A percentile compares a stretch with the other conserved stretches of the same genome.
Evolutionary conservation across 2,113 vertebrate species (phyloP).

Genomic region (Rhizomys pruinosus): DNA sequence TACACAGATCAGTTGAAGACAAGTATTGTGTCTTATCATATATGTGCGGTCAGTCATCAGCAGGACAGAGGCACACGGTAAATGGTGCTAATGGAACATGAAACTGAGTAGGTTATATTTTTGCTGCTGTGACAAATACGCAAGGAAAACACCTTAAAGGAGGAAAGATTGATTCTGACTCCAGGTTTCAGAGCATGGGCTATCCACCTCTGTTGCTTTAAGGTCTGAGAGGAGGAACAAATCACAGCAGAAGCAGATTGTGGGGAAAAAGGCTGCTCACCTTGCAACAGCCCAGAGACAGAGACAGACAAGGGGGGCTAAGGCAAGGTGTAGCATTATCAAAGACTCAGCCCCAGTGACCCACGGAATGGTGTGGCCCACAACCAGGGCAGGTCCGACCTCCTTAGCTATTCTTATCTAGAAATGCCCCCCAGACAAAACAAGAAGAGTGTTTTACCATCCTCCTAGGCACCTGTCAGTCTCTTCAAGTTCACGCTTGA

Average conservation of each 20-base stretch:
- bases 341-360: not conserved
- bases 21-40: not conserved
- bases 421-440: not conserved
- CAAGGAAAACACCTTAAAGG: not conserved
- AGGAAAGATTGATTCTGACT: not conserved
- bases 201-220: not conserved
- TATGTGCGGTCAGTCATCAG: not conserved
- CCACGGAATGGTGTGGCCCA: not conserved
- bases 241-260: not conserved
- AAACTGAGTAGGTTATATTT: not conserved
- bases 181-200: not conserved
- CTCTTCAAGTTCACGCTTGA: not conserved
- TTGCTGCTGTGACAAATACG: not conserved
- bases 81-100: not conserved
- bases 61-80: not conserved
- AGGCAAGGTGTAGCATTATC: not conserved
- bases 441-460: not conserved
- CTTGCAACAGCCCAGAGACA: not conserved
- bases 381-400: not conserved
- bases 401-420: not conserved
- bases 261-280: not conserved
- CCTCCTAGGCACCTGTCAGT: not conserved
- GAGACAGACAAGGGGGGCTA: not conserved
- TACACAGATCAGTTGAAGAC: not conserved
- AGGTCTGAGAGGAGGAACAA: not conserved